Percentiles rank a stretch among this genome's conserved stretches.
phyloP scores from a whole-genome alignment of 2,113 vertebrate genomes.

The Colistium nudipinnis region DNA sequence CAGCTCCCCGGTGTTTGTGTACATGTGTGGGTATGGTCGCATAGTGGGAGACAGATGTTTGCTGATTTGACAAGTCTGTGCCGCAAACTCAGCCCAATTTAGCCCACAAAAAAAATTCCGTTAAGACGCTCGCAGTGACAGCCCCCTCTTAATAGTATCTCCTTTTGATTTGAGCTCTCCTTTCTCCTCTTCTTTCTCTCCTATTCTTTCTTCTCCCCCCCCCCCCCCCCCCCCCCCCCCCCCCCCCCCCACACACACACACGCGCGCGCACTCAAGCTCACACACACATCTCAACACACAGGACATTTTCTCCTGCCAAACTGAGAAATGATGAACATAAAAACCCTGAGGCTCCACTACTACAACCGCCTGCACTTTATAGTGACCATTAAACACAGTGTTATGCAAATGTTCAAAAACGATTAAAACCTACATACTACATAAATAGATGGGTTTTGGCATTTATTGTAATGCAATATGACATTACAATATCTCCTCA shows the following conservation, averaged over 20 bases:
- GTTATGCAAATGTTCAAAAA: slow-evolving; percentile 16
- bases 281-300: slow-evolving; percentile 49
- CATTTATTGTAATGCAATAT: slow-evolving; percentile 94
- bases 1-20: slow-evolving; percentile 57
- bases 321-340: slow-evolving; percentile 27
- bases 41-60: slow-evolving; percentile 81
- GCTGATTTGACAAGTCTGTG: slow-evolving; percentile 80
- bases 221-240: slow-evolving; percentile 27
- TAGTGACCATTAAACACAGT: slow-evolving; percentile 30
- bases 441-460: slow-evolving; percentile 71
- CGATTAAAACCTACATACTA: slow-evolving; percentile 30
- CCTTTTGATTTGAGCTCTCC: slow-evolving; percentile 45
- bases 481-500: slow-evolving; percentile 84
- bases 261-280: slow-evolving; percentile 28
- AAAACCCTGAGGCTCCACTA: slow-evolving; percentile 1
- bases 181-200: slow-evolving; percentile 22
- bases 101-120: slow-evolving; percentile 69
- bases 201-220: slow-evolving; percentile 22
- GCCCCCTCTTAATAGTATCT: slow-evolving; percentile 55
- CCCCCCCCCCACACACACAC: slow-evolving; percentile 26
- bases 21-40: slow-evolving; percentile 17
- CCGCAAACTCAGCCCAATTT: slow-evolving; percentile 80
- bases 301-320: slow-evolving; percentile 56
- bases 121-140: slow-evolving; percentile 66
- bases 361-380: background rate